A percentile compares a stretch with the other conserved stretches of the same genome.
Conservation (phyloP, 2,113 vertebrate genomes). For the Triplophysa siluroides region DNA sequence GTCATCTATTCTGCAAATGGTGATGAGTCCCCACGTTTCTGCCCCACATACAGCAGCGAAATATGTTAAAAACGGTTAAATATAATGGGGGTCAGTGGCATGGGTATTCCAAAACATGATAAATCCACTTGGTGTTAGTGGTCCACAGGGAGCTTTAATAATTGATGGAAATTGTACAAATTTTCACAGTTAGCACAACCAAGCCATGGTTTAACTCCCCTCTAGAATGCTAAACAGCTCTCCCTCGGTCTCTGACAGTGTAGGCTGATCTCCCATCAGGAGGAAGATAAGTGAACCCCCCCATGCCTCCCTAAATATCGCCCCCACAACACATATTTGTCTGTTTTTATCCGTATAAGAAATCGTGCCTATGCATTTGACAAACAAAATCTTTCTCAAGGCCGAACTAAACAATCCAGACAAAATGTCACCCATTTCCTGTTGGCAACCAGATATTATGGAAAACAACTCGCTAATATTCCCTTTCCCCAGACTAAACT, state of each 20-base stretch:
- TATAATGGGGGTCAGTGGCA: slow-evolving; percentile 11
- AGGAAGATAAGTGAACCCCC: too few relatives aligned
- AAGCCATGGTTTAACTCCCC: slow-evolving; percentile 46
- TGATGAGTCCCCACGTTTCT: not conserved
- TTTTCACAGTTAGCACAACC: slow-evolving; percentile 53
- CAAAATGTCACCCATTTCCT: slow-evolving; percentile 16
- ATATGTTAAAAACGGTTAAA: not conserved
- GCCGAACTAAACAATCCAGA: not conserved
- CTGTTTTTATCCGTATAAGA: not conserved
- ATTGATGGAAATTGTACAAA: slow-evolving; percentile 58
- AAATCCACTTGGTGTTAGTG: slow-evolving; percentile 57
- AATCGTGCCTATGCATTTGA: not conserved
- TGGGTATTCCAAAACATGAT: slow-evolving; percentile 50
- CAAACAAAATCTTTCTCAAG: slow-evolving; percentile 8
- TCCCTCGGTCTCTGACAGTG: slow-evolving; percentile 6
- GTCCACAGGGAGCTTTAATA: slow-evolving; percentile 54
- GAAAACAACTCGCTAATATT: slow-evolving; percentile 17
- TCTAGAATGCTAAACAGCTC: slow-evolving; percentile 46
- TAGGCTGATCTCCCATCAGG: not conserved
- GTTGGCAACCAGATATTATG: not conserved
- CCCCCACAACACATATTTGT: too few relatives aligned
- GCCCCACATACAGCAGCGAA: not conserved
- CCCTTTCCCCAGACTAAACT: slow-evolving; percentile 24
- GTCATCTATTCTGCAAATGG: too few relatives aligned
- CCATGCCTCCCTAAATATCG: too few relatives aligned